phyloP scores from a whole-genome alignment of 2,888 invertebrate species.

The Strigamia transsilvanica region DNA sequence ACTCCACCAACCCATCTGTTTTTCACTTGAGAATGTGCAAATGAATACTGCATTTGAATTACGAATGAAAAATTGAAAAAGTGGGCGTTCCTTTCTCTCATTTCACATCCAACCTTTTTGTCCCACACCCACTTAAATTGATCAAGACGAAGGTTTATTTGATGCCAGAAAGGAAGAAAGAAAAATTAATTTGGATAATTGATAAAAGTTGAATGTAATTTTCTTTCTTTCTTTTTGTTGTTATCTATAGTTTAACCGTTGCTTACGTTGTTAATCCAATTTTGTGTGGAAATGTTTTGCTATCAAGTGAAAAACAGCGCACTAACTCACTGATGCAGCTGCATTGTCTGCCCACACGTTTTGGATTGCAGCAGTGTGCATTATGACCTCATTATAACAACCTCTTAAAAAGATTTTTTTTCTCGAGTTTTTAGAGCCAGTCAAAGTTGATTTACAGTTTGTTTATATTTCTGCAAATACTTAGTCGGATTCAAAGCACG shows the following conservation, averaged over 20 bases:
- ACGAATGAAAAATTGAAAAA: constrained; percentile 48
- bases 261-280: not conserved
- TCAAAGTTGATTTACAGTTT: not conserved
- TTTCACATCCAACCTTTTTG: constrained; percentile 42
- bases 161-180: not conserved
- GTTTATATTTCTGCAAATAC: not conserved
- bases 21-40: constrained; percentile 37
- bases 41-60: constrained; percentile 43
- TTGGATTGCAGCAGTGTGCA: constrained; percentile 19
- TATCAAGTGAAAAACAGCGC: constrained; percentile 11
- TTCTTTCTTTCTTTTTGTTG: not conserved
- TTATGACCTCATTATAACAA: constrained; percentile 35
- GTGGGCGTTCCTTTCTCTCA: constrained; percentile 41
- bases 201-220: not conserved
- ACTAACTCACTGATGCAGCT: constrained; percentile 26
- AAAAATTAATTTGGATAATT: constrained; percentile 43
- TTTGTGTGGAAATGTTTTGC: not conserved
- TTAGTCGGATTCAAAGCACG: no score
- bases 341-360: constrained; percentile 39
- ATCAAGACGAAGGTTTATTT: constrained; percentile 5
- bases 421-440: not conserved
- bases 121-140: constrained; percentile 39
- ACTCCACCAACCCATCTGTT: constrained; percentile 9
- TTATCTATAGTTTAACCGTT: not conserved
- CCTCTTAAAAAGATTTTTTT: constrained; percentile 1